Percentiles rank a stretch among this genome's conserved stretches.
These are phyloP conservation scores for Lycocerus yunnanus DNA, from an alignment of 2,888 invertebrate genomes.

Conservation along the genomic window DNA sequence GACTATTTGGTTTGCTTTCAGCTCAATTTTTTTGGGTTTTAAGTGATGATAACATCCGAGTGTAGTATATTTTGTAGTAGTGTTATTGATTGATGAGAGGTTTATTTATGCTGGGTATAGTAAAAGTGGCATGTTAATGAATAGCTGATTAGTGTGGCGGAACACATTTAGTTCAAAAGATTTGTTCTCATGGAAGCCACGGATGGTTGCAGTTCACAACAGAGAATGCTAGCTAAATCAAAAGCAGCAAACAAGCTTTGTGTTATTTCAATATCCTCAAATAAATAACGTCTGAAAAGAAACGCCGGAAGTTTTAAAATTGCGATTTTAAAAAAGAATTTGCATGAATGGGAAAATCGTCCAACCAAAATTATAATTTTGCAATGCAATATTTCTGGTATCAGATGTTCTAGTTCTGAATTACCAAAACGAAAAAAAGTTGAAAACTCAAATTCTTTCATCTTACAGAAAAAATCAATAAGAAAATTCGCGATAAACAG, in stretches of 20 bases:
- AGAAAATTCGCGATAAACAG: too few relatives aligned
- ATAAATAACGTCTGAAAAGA: constrained; percentile 5
- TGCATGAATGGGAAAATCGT: background rate
- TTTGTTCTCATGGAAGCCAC: constrained; percentile 6
- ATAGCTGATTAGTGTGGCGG: constrained; percentile 12
- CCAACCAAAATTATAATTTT: background rate
- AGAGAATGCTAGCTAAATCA: constrained; percentile 8
- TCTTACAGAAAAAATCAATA: too few relatives aligned
- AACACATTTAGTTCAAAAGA: constrained; percentile 15
- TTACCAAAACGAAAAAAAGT: too few relatives aligned
- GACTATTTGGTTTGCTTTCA: background rate
- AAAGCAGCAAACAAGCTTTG: constrained; percentile 10
- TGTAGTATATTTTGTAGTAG: background rate
- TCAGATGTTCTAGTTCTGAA: too few relatives aligned
- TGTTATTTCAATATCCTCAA: constrained; percentile 7
- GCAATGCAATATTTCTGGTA: too few relatives aligned
- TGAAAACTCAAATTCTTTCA: too few relatives aligned
- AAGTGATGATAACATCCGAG: background rate
- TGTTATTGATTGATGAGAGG: background rate
- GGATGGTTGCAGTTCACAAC: constrained; percentile 14
- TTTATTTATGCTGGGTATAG: background rate
- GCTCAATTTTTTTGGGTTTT: background rate
- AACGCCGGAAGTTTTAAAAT: background rate
- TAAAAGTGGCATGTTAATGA: constrained; percentile 12
- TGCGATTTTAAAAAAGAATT: background rate